Base-by-base conservation (phyloP, 2,888 invertebrate species). In the Ophioninae sp. region DNA sequence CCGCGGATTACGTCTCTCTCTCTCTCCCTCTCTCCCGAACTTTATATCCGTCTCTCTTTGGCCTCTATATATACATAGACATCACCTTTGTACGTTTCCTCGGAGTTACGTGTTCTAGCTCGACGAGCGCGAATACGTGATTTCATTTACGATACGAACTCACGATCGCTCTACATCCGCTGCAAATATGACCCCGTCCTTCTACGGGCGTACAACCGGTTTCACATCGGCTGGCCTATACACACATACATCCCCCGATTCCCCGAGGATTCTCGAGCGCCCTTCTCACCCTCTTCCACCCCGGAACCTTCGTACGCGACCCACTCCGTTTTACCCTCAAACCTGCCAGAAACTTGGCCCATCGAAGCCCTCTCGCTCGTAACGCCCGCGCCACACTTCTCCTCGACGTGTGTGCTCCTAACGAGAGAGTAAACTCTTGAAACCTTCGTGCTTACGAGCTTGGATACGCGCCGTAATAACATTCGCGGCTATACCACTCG, bases 121-220 rank as follows among this genome's bases (percentile, higher is more conserved):
- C 86, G 87, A 88, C 89, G 86, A 89, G 85, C 88, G 88, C 88
- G 88, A 90, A 89, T 91, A 90, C 91, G 91, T 91, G 92, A 92
- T 92, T 92, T 91, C 91, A 92, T 92, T 92, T 91, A 88, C 90
- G 91, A 92, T 91, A 91, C 90, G 89, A 89, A 90, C 88, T 90
- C 88, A 87, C 90, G 89, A 91, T 89, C 89, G 87, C 85, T 88
- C 87, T 85, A 89, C 88, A 88, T 90, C 88, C 90, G 87, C 84
- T 85, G 87, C 87, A 86, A 86, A 87, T 87, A 86, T 87, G 79
- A 80, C 75, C 69, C 74, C 83, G 86, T 80, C 64, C 69, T 61
- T 65, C 78, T 78, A 63, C 67, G 59, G n/a, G 56, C 63, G 13
- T 67, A 72, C 65, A 61, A 68, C 72, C 65, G 58, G 75, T 61